Evolutionary conservation across 2,797 vertebrate genomes (phyloP).

Genomic region (Pipistrellus pygmaeus): DNA sequence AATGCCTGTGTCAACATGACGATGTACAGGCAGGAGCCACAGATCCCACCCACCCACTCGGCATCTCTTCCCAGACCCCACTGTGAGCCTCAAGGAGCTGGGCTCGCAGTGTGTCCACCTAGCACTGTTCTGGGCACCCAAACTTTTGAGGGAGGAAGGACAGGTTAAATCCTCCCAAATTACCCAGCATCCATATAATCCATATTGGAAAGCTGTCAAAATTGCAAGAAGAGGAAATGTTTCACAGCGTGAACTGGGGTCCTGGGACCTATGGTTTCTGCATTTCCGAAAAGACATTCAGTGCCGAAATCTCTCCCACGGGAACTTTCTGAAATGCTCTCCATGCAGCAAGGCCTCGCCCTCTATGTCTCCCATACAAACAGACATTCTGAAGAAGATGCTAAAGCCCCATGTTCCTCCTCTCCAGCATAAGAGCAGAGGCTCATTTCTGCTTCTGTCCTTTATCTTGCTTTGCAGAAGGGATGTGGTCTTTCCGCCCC

Average conservation of each 20-base stretch:
- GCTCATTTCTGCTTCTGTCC: constrained; percentile 33
- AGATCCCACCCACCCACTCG: not conserved
- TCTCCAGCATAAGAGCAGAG: not conserved
- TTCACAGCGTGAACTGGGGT: not conserved
- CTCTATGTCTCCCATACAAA: not conserved
- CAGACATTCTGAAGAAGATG: not conserved
- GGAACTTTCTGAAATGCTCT: not conserved
- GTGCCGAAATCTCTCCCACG: not conserved
- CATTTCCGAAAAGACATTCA: not conserved
- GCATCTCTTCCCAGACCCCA: not conserved
- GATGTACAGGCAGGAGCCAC: not conserved
- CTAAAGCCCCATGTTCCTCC: not conserved
- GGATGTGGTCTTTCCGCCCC: not conserved
- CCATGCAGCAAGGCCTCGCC: not conserved
- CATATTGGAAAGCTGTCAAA: not conserved
- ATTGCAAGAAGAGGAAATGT: not conserved
- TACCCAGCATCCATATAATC: not conserved
- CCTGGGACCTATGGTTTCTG: not conserved
- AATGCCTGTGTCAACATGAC: not conserved
- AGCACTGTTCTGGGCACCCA: not conserved
- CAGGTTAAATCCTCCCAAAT: not conserved
- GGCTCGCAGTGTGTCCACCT: accelerated
- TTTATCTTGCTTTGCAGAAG: constrained; percentile 24
- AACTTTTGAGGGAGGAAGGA: too few species aligned
- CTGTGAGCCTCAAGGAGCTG: not conserved